Evolutionary conservation across 2,888 invertebrate genomes (phyloP), one percentile per base, ranked within the genome.

Genomic region (Noctua fimbriata): DNA sequence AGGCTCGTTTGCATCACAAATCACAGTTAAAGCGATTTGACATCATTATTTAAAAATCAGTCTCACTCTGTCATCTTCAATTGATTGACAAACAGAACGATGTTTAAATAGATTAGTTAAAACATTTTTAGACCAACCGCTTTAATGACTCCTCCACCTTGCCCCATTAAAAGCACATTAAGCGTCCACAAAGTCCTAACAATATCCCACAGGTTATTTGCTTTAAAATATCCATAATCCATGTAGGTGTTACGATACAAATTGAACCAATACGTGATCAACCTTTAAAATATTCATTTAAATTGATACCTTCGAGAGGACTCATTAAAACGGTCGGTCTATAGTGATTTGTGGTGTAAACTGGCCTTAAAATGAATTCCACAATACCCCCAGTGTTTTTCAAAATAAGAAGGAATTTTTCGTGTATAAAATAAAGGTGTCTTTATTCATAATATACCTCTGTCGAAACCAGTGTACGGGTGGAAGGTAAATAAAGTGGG

Each of bases 401-500:
- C 24, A 72, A 72, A 72, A 65, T 65, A 5, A 47, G 3, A 18
- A n/a, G 21, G 47, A 52, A 21, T 44, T 49, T 1, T 47, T 16
- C 24, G 44, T 60, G 66, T 41, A 7, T 66, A 82, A 60, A 7
- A 41, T 63, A 63, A 72, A n/a, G 60, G 49, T 69, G 41, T 76
- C 55, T 69, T 82, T 65, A 47, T 55, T 36, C 14, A 41, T 28
- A 76, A 76, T 44, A 69, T 67, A 71, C 63, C 41, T 77, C 24
- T 78, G 78, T 70, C n/a, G 28, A 58, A 73, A 84, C 74, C 73
- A 55, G 55, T 41, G 7, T 63, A 52, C 41, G 32, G 58, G 14
- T 47, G 21, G 14, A n/a, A 76, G 55, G 75, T 87, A 79, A 78
- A 85, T 73, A 84, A 44, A 73, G 47, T 73, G 80, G 73, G 65